Conservation (phyloP, 2,113 vertebrate species). For the Misgurnus mizolepis region DNA sequence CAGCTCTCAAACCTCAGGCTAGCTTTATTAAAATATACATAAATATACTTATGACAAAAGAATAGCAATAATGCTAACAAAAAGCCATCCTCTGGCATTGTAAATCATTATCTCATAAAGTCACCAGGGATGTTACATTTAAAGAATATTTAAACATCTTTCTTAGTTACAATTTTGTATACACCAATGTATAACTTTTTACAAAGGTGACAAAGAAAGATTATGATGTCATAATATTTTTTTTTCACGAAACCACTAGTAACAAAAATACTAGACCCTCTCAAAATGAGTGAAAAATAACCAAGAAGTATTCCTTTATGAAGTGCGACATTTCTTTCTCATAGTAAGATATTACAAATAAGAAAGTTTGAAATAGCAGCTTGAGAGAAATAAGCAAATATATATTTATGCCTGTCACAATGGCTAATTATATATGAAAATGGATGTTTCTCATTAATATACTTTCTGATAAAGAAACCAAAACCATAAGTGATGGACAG, state of each 20-base stretch:
- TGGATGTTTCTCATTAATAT: neutral
- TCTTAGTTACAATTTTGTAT: neutral
- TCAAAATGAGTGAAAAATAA: neutral
- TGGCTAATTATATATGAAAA: neutral
- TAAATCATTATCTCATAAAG: neutral
- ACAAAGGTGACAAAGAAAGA: conserved; percentile 43
- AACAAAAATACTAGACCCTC: conserved; percentile 8
- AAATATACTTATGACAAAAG: conserved; percentile 8
- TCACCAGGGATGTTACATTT: conserved; percentile 1
- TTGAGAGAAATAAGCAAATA: neutral
- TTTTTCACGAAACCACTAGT: conserved; percentile 18
- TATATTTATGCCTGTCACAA: neutral
- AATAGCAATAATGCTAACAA: neutral
- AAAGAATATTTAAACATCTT: neutral
- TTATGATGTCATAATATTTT: neutral
- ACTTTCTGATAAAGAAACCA: conserved; percentile 41
- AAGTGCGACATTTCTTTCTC: conserved; percentile 11
- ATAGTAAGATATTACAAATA: conserved; percentile 20
- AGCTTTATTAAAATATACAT: neutral
- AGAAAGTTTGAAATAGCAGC: conserved; percentile 23
- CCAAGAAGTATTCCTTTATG: conserved; percentile 17
- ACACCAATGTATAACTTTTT: conserved; percentile 8
- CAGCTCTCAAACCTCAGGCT: neutral
- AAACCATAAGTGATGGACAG: conserved; percentile 40
- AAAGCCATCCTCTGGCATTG: neutral